Base-by-base conservation (phyloP, 2,888 invertebrate species). In the Folsomia candida region DNA sequence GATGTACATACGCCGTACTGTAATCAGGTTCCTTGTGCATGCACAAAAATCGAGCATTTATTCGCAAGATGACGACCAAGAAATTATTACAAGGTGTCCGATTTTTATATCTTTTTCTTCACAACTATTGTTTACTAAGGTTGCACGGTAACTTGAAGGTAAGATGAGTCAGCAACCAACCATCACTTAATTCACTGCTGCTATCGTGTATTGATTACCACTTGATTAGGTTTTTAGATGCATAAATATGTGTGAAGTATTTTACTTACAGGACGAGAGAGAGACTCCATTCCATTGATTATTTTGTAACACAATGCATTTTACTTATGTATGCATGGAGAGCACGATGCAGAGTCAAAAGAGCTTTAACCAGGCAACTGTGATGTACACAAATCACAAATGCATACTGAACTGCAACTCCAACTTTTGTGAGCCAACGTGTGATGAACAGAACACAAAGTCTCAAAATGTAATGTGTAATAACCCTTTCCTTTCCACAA, bases 341-440 rank as follows among this genome's bases (percentile, higher is more conserved):
- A 20, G 54, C 18, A 47, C n/a, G 18, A 22, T 54, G 6, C n/a
- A 14, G 54, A 20, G 11, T 18, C 20, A 54, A 54, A 54, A 22
- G 20, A 6, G 11, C n/a, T 22, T 54, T 20, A 6, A 14, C 20
- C 20, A 54, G 22, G 54, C 54, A 54, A 54, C 54, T 54, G 54
- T 54, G 54, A 14, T n/a, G 54, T 54, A 54, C 20, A 54, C 54
- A 54, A 54, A 54, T 54, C 54, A 54, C 54, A 54, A 54, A 54
- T 54, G 54, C 54, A 54, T 20, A 54, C 54, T 54, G 54, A 54
- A 37, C 37, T 37, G 37, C 37, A 37, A 37, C 37, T 9, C 37
- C 4, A 37, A 37, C 37, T 37, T 37, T 37, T 37, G 14, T 14
- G 6, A 37, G n/a, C n/a, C 37, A 37, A 54, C 54, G 20, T 14